phyloP scores from a whole-genome alignment of 2,113 vertebrate species.

The Atrichornis clamosus region DNA sequence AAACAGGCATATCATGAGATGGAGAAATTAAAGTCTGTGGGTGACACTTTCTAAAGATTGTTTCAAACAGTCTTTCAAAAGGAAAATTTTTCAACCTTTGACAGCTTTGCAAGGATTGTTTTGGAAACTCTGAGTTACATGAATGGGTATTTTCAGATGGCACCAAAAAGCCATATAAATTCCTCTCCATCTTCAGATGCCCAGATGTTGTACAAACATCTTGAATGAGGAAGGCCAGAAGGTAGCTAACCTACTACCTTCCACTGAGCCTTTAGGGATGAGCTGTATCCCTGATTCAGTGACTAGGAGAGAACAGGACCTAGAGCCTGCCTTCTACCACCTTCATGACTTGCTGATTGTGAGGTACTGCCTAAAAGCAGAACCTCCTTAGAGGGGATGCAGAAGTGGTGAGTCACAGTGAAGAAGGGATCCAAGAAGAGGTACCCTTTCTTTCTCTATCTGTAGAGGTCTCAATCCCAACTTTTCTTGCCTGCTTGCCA shows the following conservation, averaged over 20 bases:
- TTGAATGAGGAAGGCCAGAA: background rate
- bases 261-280: background rate
- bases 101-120: background rate
- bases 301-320: background rate
- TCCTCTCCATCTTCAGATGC: background rate
- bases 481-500: background rate
- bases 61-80: background rate
- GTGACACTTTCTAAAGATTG: background rate
- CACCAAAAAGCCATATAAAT: background rate
- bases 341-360: background rate
- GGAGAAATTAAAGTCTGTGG: background rate
- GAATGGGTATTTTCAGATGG: background rate
- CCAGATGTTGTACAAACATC: background rate
- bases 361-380: background rate
- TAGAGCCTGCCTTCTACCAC: background rate
- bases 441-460: background rate
- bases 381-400: background rate
- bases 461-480: background rate
- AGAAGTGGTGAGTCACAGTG: background rate
- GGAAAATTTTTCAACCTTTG: background rate
- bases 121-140: background rate
- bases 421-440: background rate
- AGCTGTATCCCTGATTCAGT: background rate
- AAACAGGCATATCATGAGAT: background rate
- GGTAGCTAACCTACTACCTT: background rate